Base-by-base conservation (phyloP, 2,113 vertebrate genomes). In the Aldabrachelys gigantea region DNA sequence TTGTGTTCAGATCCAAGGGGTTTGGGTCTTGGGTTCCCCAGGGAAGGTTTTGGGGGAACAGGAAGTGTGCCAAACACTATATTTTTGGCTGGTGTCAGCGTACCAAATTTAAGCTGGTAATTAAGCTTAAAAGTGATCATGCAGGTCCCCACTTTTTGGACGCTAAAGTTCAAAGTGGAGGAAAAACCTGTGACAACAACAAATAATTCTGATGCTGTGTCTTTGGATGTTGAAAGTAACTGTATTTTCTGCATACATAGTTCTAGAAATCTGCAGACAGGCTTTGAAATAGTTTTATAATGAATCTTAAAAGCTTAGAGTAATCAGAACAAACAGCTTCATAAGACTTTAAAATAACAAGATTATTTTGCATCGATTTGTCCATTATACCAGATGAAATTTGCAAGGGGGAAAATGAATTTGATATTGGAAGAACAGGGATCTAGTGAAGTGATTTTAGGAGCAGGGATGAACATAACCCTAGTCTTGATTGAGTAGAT, bases 261-360 rank as follows among this genome's bases (percentile, higher is more conserved):
- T 16, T 65, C 29, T 29, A 65, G 31, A 65, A 65, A 65, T 65
- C 62, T 65, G 14, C 14, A 65, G 62, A 35, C 27, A 35, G 62
- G 14, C 14, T 65, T 65, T 65, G 62, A 93, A 81, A 91, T 75
- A 49, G 53, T 41, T 25, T 22, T 41, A 35, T 31, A 69, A 49
- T 49, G 78, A 69, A 56, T 1, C 9, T 84, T 76, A 93, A 56
- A 93, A 21, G 44, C 52, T 4, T 82, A 88, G 59, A 87, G 6
- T 5, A 72, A n/a, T 7, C 3, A 1, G 44, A 83, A 75, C 0
- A 6, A 91, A 57, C 0, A 0, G 10, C 19, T 5, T 5, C 2
- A 3, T 24, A 84, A 76, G 35, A 5, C 50, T 75, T 94, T n/a
- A 38, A 89, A 59, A 47, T 1, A 0, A 0, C 2, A 8, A 47